Base-by-base conservation (phyloP, 2,888 invertebrate species). In the Noctuana brunneofusca region DNA sequence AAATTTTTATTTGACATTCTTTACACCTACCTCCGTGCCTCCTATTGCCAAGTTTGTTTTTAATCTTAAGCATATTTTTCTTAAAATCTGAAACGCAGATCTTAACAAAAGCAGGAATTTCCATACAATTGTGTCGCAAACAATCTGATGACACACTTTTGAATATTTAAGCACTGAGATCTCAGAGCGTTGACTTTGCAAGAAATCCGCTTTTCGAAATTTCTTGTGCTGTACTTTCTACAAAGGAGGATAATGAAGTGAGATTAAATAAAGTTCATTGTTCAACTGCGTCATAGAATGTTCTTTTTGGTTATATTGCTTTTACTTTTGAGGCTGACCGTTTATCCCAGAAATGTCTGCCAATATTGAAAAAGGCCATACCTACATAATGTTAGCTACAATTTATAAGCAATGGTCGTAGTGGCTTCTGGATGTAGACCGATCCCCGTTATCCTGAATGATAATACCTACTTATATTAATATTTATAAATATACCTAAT, bases 71-170 rank as follows among this genome's bases (percentile, higher is more conserved):
- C 46, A 18, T 53, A 53, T 53, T 53, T 53, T 53, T 46, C 32
- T 53, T 46, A 24, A 60, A 53, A 60, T 60, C 53, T 53, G 59
- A 20, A 59, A 60, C 11, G 53, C 52, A 43, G 59, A 53, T 59
- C 59, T 43, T 30, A 30, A 53, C 43, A 59, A 59, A 20, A 59
- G 43, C 43, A 6, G 16, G 14, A 53, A 60, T 60, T 46, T 59
- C 32, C 53, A 46, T 60, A 53, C 32, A 60, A 60, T 60, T 60
- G 59, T 32, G 30, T 53, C 53, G 53, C 53, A 53, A 58, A 58
- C 57, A 58, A 53, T 46, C 53, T 60, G 59, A 60, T 60, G 59
- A 46, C 59, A 60, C 53, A 60, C 43, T 59, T 59, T 59, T 43
- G 53, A 52, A 59, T 53, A 59, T 43, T 52, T 59, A 52, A 59